Conservation (phyloP, 2,888 invertebrate species). For the Caenorhabditis auriculariae region DNA sequence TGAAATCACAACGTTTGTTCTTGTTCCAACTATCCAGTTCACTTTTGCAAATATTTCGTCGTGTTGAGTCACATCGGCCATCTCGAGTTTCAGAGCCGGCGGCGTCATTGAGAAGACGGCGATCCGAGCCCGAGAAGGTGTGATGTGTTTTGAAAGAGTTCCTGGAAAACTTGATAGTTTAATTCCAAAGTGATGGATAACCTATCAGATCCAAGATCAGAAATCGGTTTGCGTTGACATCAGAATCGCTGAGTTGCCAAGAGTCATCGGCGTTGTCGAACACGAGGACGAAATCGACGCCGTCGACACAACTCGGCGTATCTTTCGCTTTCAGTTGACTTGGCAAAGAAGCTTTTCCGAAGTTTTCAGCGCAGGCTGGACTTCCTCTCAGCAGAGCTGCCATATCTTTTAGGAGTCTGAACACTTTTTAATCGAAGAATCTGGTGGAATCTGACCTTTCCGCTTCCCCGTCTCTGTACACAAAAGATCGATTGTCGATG, state of each 20-base stretch:
- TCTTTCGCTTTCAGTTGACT: not conserved
- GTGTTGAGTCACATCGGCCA: not conserved
- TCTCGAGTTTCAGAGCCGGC: too few relatives aligned
- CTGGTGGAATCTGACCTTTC: slow-evolving; percentile 16
- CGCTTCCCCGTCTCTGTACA: slow-evolving; percentile 48
- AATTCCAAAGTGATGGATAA: slow-evolving; percentile 1
- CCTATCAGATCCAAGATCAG: slow-evolving; percentile 49
- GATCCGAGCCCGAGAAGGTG: not conserved
- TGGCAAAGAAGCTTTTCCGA: too few relatives aligned
- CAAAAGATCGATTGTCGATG: slow-evolving; percentile 31
- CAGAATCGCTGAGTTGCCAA: slow-evolving; percentile 20
- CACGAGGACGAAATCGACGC: slow-evolving; percentile 44
- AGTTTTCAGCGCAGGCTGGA: not conserved
- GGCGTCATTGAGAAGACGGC: not conserved
- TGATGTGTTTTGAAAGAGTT: slow-evolving; percentile 1
- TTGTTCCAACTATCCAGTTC: too few relatives aligned
- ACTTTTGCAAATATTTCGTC: not conserved
- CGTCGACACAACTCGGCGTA: not conserved
- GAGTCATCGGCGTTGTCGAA: slow-evolving; percentile 42
- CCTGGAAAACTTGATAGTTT: slow-evolving; percentile 1
- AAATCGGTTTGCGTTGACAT: slow-evolving; percentile 44
- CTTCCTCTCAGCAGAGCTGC: slow-evolving; percentile 17
- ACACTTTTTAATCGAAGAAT: slow-evolving; percentile 1
- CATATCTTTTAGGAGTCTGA: slow-evolving; percentile 37
- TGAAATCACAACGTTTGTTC: too few relatives aligned